These are phyloP conservation scores for Lepilemur septentrionalis DNA, from an alignment of 2,797 vertebrate genomes.

Conservation along the genomic window DNA sequence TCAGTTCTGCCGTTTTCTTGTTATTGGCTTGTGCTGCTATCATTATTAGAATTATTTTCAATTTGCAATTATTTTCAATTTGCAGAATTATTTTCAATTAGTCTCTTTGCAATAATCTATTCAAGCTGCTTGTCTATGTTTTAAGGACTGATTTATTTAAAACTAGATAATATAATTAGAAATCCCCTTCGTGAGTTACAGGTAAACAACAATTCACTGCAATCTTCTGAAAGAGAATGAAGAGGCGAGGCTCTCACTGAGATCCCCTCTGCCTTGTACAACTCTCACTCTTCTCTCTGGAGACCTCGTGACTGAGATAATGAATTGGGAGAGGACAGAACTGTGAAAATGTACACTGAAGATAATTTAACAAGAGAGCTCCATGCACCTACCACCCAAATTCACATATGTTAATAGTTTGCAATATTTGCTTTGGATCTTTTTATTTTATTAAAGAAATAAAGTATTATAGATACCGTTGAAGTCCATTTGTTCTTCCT, in stretches of 20 bases:
- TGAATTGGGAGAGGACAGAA: background rate
- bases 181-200: background rate
- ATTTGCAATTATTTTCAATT: background rate
- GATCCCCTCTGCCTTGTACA: background rate
- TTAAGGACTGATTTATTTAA: background rate
- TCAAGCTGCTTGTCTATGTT: background rate
- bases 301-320: background rate
- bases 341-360: background rate
- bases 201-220: background rate
- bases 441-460: slow-evolving; percentile 3
- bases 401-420: background rate
- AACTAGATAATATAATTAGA: background rate
- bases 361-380: background rate
- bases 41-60: slow-evolving; percentile 32
- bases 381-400: background rate
- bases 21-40: background rate
- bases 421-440: background rate
- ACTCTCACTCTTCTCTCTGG: background rate
- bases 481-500: background rate
- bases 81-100: background rate
- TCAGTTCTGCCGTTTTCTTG: background rate
- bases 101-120: background rate
- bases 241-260: background rate
- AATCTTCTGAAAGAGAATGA: background rate
- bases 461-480: background rate